Evolutionary conservation across 2,113 vertebrate species (phyloP), one percentile per base, ranked within the genome.

Genomic region (Callocephalon fimbriatum): DNA sequence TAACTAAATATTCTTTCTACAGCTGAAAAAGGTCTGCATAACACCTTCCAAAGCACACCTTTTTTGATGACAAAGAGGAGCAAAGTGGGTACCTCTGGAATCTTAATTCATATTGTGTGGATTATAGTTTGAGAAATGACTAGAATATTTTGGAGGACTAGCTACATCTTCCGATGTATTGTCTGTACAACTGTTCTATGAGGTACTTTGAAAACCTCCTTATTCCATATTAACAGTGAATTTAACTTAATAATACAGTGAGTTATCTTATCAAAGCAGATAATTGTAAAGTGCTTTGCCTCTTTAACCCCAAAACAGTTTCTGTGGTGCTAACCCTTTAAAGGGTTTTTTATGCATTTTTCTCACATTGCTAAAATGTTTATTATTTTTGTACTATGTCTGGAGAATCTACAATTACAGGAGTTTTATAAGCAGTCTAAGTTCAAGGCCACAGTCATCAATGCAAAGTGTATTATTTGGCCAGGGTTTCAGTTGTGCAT

Each of bases 381-480:
- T 85, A 63, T 78, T 63, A 45, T 91, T 94, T 93, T 88, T 96
- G 71, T 93, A 63, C 93, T 59, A 7, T 45, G 54, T 79, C 91
- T 90, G 81, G 51, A 73, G 70, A 88, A 66, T 45, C 73, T 86
- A 72, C 94, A 96, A 94, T 97, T 94, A 95, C 92, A 90, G 93
- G 67, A 97, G 91, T 97, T 97, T 91, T 87, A 75, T 80, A 50
- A 86, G 31, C 88, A 85, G 79, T 74, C 77, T 90, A 74, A 93
- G 94, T 94, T 51, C 88, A 97, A 94, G 91, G 48, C 73, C 38
- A 6, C 0, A 53, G 76, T 96, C 91, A 88, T 97, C 94, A 93
- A 72, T 95, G 75, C 32, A 81, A 62, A 70, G 78, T 93, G 95
- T 97, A 86, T 96, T 95, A 86, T 96, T 90, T 90, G 90, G 78